Evolutionary conservation across 1,140 invertebrate genomes (phyloP).

Genomic region (Zaprionus camerounensis): DNA sequence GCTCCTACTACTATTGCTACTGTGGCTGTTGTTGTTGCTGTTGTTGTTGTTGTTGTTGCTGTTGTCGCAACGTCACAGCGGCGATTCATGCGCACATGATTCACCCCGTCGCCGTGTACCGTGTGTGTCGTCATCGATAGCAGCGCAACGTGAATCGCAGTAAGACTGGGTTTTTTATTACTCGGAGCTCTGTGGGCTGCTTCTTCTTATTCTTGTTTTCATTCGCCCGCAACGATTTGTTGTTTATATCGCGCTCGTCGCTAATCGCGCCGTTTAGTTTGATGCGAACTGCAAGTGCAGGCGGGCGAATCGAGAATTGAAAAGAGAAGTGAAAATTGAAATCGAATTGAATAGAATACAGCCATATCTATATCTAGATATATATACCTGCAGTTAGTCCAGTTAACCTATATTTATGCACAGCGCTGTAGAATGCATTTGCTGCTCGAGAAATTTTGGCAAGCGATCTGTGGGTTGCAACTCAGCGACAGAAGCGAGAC

Average conservation of each 20-base stretch:
- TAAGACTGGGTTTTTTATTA: conserved; percentile 38
- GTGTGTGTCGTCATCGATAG: conserved; percentile 47
- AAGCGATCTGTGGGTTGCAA: conserved; percentile 25
- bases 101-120: not conserved
- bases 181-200: not conserved
- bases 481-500: not conserved
- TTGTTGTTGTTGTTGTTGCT: not conserved
- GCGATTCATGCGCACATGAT: conserved; percentile 29
- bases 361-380: not conserved
- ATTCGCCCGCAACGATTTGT: conserved; percentile 23
- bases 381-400: not conserved
- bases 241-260: conserved; percentile 63
- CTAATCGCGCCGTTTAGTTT: conserved; percentile 67
- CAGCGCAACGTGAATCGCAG: conserved; percentile 15
- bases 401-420: conserved; percentile 18
- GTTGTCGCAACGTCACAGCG: conserved; percentile 5
- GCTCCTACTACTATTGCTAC: not conserved
- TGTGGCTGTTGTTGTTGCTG: not conserved
- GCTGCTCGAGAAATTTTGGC: conserved; percentile 56
- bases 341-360: conserved; percentile 5
- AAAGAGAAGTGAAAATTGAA: not conserved
- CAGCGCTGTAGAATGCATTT: conserved; percentile 47
- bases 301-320: conserved; percentile 35
- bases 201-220: conserved; percentile 16
- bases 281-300: conserved; percentile 69